phyloP scores from a whole-genome alignment of 2,888 invertebrate species.

The Villa cingulata region DNA sequence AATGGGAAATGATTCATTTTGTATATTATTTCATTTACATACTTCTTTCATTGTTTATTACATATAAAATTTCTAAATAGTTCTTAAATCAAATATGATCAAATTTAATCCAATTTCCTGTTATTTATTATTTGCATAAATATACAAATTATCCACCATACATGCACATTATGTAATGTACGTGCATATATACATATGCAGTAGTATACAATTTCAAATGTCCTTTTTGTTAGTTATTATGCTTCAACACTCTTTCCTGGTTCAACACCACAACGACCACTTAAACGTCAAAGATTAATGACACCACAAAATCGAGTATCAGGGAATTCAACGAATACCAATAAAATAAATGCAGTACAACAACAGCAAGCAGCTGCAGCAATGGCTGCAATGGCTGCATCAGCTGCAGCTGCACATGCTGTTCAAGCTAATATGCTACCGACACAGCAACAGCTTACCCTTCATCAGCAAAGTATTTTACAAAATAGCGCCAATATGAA shows the following conservation, averaged over 20 bases:
- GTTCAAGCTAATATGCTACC: slow-evolving; percentile 16
- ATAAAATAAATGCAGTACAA: slow-evolving; percentile 25
- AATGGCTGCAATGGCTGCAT: slow-evolving; percentile 19
- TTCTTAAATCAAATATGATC: too few relatives aligned
- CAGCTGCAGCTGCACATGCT: slow-evolving; percentile 17
- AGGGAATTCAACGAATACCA: slow-evolving; percentile 24
- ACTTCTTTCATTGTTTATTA: too few relatives aligned
- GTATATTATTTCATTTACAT: too few relatives aligned
- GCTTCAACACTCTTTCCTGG: slow-evolving; percentile 31
- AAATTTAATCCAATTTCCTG: too few relatives aligned
- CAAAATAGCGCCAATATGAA: slow-evolving; percentile 25
- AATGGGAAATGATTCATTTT: too few relatives aligned
- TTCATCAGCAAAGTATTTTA: slow-evolving; percentile 19
- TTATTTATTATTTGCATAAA: too few relatives aligned
- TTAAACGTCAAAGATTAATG: slow-evolving; percentile 37
- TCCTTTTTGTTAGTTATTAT: slow-evolving; percentile 25
- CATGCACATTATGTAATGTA: too few relatives aligned
- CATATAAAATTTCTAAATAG: too few relatives aligned
- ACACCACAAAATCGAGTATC: slow-evolving; percentile 22
- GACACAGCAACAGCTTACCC: slow-evolving; percentile 23
- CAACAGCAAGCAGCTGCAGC: slow-evolving; percentile 27
- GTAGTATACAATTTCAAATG: not conserved
- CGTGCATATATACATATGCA: too few relatives aligned
- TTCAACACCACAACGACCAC: slow-evolving; percentile 29
- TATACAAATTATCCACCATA: too few relatives aligned